A percentile compares a stretch with the other conserved stretches of the same genome.
phyloP scores from a whole-genome alignment of 2,113 vertebrate species.

The Tetrax tetrax region DNA sequence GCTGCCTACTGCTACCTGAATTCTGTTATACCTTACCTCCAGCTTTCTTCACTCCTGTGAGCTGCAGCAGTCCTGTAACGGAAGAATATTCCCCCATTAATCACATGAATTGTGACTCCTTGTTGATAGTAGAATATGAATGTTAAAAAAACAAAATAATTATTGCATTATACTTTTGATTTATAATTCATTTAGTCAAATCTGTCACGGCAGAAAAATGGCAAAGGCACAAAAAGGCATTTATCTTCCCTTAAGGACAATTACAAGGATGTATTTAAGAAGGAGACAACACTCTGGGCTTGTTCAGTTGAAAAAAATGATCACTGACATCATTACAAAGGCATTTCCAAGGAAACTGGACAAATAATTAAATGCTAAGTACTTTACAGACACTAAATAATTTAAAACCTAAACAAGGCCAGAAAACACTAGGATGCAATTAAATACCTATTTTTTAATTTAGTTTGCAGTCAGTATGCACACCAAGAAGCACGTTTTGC shows the following conservation, averaged over 20 bases:
- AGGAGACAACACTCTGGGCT: background rate
- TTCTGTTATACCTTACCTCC: background rate
- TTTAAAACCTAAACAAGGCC: background rate
- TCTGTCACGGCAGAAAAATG: background rate
- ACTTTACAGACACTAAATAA: background rate
- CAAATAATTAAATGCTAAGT: background rate
- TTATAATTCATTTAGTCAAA: background rate
- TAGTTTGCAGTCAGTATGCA: background rate
- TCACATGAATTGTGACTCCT: background rate
- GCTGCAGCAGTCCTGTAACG: background rate
- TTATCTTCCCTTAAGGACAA: background rate
- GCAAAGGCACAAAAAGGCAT: background rate
- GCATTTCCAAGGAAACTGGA: conserved; percentile 26
- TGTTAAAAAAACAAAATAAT: background rate
- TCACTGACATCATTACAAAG: conserved; percentile 14
- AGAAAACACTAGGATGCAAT: background rate
- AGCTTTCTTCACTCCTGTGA: background rate
- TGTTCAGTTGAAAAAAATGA: background rate
- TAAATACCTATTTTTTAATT: background rate
- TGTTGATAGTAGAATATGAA: background rate
- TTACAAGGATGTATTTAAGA: background rate
- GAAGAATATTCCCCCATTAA: background rate
- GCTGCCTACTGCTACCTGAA: background rate
- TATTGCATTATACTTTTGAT: background rate
- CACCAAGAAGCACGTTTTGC: background rate